Evolutionary conservation across 2,113 vertebrate genomes (phyloP), one percentile per base, ranked within the genome.

Genomic region (Tachuris rubrigastra): DNA sequence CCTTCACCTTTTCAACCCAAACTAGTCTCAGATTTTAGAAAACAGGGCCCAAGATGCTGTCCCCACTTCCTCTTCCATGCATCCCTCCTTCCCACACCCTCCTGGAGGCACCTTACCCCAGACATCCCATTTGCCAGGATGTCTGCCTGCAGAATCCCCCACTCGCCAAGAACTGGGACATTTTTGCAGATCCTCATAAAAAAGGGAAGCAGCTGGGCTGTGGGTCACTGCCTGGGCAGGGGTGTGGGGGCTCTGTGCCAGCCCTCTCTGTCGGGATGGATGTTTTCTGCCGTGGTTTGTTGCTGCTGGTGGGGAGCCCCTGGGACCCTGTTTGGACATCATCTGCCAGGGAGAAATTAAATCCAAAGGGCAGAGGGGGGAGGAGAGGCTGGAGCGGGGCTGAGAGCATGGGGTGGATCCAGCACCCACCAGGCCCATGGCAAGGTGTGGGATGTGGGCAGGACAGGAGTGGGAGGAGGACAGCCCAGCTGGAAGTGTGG

Each of bases 301-400:
- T 91, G 49, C 47, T 89, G 81, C 77, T 94, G 73, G 9, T 67
- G 87, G 9, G 50, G 33, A 85, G 47, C 52, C 95, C 87, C n/a
- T 27, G 74, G 74, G 90, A 49, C 6, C 55, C 55, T 23, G 0
- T 88, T 94, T 94, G 63, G 87, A 82, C 78, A 72, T 56, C 0
- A 2, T 41, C 60, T 83, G 78, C 21, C 1, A 12, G 47, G 50
- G 23, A 91, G 74, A 91, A 85, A 94, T 49, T 8, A 37, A 65
- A 95, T 56, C 66, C 92, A 96, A 85, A 95, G 95, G 90, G 95
- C 96, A 63, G 49, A 28, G 17, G 12, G 63, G 69, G 81, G 81
- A 96, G 66, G 78, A 94, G 68, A 81, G n/a, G 66, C 85, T 93
- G 87, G 66, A 87, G 59, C 0, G 3, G 35, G 44, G 23, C 52